phyloP scores from a whole-genome alignment of 2,797 vertebrate genomes.

The Tympanoctomys barrerae region DNA sequence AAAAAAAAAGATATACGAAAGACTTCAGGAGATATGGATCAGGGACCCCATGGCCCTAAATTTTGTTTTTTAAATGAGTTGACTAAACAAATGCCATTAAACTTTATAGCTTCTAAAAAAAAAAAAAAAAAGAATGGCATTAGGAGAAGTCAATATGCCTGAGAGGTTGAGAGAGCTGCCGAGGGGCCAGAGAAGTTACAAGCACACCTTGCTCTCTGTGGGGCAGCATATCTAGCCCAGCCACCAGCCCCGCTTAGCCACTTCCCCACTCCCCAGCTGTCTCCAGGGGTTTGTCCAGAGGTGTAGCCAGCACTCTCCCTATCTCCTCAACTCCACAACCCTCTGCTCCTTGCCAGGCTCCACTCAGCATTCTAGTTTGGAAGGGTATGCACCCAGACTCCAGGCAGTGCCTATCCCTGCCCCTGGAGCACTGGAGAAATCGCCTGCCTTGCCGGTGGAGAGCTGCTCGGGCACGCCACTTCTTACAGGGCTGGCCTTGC shows the following conservation, averaged over 20 bases:
- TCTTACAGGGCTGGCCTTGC: background rate
- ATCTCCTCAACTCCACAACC: no score
- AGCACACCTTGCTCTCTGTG: background rate
- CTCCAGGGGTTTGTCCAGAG: background rate
- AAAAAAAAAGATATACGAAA: background rate
- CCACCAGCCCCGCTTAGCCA: background rate
- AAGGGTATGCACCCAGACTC: fast-evolving
- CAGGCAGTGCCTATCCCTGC: background rate
- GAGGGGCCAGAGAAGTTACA: background rate
- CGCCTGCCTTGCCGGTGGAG: background rate
- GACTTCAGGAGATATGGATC: background rate
- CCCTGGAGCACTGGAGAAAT: fast-evolving
- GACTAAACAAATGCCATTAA: background rate
- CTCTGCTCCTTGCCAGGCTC: fast-evolving
- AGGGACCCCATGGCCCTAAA: background rate
- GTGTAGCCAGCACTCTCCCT: background rate
- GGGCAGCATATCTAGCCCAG: background rate
- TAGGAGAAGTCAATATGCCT: background rate
- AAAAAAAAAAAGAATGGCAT: no score
- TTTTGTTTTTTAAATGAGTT: constrained; percentile 47
- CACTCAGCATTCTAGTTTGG: background rate
- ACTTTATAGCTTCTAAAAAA: constrained; percentile 28
- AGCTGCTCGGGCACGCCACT: no score
- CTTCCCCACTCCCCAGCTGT: background rate
- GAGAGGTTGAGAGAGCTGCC: background rate